Evolutionary conservation across 2,113 vertebrate species (phyloP), one percentile per base, ranked within the genome.

Genomic region (Pseudorhombus dupliciocellatus): DNA sequence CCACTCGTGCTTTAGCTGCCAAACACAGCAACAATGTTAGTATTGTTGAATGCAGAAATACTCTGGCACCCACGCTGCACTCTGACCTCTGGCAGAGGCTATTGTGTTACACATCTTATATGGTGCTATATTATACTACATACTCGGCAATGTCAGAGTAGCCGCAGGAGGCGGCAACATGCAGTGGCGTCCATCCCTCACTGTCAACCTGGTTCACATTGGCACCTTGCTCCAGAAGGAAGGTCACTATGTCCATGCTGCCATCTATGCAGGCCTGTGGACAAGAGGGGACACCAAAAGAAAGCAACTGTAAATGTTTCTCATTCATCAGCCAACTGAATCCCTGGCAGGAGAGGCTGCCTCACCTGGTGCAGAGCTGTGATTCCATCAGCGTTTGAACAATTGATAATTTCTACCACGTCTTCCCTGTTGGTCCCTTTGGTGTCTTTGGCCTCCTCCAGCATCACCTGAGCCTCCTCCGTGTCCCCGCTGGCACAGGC

Each of bases 131-230:
- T 34, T 37, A 40, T 62, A 18, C 9, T 75, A 92, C 92, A 89
- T 92, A 98, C 97, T 97, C 95, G 85, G 95, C 94, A 51, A 98
- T 97, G 83, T 98, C 97, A 68, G 94, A 87, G 73, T 96, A 93
- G 51, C 97, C 97, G 71, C 97, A 98, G 34, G 97, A 97, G 1
- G 97, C 95, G 9, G 96, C 96, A 0, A 97, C 96, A 2, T 98
- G 97, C 26, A 98, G 95, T 7, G 97, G 95, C 7, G 97, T 97
- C 97, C 97, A 98, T 83, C 96, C 97, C 91, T 98, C 97, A 0
- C 93, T 97, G 91, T 98, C 97, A 18, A 96, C 95, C 86, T 95
- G 97, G 92, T 98, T 97, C 68, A 97, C 92, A 5, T 89, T 89
- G 81, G 97, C 96, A 80, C 93, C 91, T 2, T 90, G 93, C 62